Evolutionary conservation across 2,888 invertebrate species (phyloP), one percentile per base, ranked within the genome.

Genomic region (Heteropelma amictum): DNA sequence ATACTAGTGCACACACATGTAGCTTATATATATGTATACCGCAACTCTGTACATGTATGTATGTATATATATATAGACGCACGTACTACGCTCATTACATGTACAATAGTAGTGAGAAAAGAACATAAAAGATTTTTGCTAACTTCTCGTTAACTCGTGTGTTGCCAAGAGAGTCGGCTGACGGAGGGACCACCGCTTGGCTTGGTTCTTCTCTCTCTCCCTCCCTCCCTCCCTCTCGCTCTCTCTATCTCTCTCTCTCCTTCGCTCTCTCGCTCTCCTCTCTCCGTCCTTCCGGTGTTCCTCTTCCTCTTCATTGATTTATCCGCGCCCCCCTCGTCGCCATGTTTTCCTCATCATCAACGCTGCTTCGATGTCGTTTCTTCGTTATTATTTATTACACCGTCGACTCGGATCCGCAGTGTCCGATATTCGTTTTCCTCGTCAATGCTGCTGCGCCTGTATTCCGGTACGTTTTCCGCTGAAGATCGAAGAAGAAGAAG

Each of bases 61-160:
- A 51, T 45, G 30, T 33, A 45, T 60, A 45, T 8, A 17, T 17
- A 45, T 17, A n/a, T 33, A 33, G 23, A 12, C 40, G 14, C 56
- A 26, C 40, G 19, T 14, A 26, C 23, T 14, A 42, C 40, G 14
- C 40, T 28, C 38, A 28, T 14, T n/a, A 26, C 38, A 60, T 28
- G 17, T 45, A 56, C 14, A 47, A 78, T 74, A 78, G 49, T 72
- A 63, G 58, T 77, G 69, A 74, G 58, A 68, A 72, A 69, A 73
- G n/a, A 74, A 77, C 53, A 63, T 72, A 77, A 65, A 77, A 80
- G 77, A 75, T 76, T 82, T 84, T 86, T 86, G 86, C 86, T 86
- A 86, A 86, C 86, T 86, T 86, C 83, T 79, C 85, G 83, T 84
- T 80, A 84, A 82, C 80, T 82, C 80, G 80, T n/a, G n/a, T n/a